Evolutionary conservation across 2,797 vertebrate species (phyloP).

Genomic region (Acridotheres tristis): DNA sequence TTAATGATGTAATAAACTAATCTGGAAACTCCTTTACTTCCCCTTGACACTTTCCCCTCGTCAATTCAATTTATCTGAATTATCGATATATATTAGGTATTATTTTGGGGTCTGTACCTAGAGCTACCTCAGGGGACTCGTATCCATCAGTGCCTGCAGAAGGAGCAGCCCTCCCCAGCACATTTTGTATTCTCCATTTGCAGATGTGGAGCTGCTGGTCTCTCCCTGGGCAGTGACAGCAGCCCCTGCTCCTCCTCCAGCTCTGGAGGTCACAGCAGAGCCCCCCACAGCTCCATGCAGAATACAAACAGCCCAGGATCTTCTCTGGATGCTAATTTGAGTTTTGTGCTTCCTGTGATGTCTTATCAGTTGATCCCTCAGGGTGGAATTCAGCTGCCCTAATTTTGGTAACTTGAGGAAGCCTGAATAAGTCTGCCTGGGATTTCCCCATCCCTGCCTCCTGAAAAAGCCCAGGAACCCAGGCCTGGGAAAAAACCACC

Average conservation of each 20-base stretch:
- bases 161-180: neutral
- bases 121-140: neutral
- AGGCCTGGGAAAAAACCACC: neutral
- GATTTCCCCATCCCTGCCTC: neutral
- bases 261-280: neutral
- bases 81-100: neutral
- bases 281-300: fast-evolving
- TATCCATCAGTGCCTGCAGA: neutral
- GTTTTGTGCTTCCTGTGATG: neutral
- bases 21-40: neutral
- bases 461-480: neutral
- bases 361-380: neutral
- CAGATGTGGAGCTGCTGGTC: neutral
- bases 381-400: neutral
- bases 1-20: neutral
- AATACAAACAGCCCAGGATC: neutral
- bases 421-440: neutral
- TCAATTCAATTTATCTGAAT: neutral
- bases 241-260: neutral
- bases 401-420: neutral
- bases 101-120: neutral
- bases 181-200: fast-evolving
- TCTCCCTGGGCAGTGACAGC: neutral
- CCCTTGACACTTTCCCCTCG: neutral
- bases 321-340: neutral